Conservation (phyloP, 2,113 vertebrate species). For the Leptocoma aspasia region DNA sequence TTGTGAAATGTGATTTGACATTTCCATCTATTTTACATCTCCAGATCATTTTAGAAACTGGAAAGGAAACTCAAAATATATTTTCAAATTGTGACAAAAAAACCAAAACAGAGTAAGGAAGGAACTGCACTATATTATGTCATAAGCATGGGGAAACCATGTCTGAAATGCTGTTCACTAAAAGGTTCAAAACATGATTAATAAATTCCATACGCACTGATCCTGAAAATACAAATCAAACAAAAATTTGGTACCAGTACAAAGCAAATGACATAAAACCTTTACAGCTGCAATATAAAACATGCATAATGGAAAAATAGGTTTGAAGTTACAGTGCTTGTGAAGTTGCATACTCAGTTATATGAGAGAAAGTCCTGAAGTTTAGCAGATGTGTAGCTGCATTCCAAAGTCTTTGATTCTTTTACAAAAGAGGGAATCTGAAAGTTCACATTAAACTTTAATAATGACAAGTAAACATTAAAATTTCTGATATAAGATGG, state of each 20-base stretch:
- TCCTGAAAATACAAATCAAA: background rate
- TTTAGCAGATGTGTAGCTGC: background rate
- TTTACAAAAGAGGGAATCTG: background rate
- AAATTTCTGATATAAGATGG: background rate
- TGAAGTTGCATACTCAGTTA: background rate
- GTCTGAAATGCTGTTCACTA: background rate
- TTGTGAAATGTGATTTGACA: background rate
- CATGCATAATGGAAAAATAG: background rate
- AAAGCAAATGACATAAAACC: background rate
- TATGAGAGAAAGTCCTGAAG: background rate
- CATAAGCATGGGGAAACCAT: background rate
- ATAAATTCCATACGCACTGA: background rate
- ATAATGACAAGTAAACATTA: background rate
- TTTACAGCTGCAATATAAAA: background rate
- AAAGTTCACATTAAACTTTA: background rate
- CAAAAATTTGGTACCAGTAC: background rate
- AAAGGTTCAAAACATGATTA: background rate
- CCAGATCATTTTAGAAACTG: background rate
- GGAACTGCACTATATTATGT: background rate
- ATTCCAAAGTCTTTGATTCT: background rate
- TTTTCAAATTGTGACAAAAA: background rate
- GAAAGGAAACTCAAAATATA: background rate
- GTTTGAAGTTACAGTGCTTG: background rate
- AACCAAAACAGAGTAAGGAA: background rate
- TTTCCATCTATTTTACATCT: background rate